Evolutionary conservation across 2,797 vertebrate species (phyloP), one percentile per base, ranked within the genome.

Genomic region (Dendrocincla fuliginosa): DNA sequence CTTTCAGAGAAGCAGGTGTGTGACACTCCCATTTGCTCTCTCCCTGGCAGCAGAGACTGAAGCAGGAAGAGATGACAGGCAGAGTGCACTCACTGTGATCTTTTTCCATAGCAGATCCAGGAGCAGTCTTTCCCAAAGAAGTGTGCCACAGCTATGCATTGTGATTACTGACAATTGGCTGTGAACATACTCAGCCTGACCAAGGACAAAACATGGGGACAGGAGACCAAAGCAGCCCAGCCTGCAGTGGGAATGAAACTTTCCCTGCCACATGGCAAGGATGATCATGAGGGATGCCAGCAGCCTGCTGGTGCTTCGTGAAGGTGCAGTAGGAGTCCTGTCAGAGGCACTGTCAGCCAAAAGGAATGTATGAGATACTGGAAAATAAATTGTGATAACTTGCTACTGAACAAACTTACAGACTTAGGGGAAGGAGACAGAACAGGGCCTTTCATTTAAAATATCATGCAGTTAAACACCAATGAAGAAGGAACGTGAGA

Each of bases 301-400:
- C 49, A 93, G 25, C 32, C 11, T 4, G 3, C 11, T 60, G 55
- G 19, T 41, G 52, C 12, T 15, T 24, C 1, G 0, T 6, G 5
- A 79, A 74, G 5, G 46, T 41, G 23, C n/a, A 41, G 0, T 24
- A 25, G n/a, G 16, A 1, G 10, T n/a, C 41, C 39, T 78, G 53
- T 39, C 53, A 75, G 80, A 88, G 52, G 46, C 18, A 30, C 32
- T 46, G 57, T 44, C 50, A 83, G 23, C 19, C 22, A 50, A 64
- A 33, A 7, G 65, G 44, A 19, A 7, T 1, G 5, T 28, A 39
- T 73, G 44, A 65, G 61, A 63, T 12, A 8, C 24, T 49, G 41
- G 50, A 73, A 50, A 79, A 60, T 30, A 46, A 95, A 56, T 27
- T 59, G 69, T 81, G 71, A 65, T 78, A 70, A 63, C 15, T 67